Conservation (phyloP, 2,888 invertebrate genomes). For the Tipula helvola region DNA sequence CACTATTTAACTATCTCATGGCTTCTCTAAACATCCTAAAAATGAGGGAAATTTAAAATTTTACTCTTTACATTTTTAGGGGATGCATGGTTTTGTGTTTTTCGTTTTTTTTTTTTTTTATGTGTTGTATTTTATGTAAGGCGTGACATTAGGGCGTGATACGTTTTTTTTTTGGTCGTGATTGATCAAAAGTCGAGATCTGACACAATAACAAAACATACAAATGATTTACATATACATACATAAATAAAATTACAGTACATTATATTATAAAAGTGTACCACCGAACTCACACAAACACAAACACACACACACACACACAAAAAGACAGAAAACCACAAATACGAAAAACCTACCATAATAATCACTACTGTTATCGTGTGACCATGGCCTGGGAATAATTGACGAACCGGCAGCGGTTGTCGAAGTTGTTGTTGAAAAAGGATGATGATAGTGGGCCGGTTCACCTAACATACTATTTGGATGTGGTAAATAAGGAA, state of each 20-base stretch:
- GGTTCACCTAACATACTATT: conserved; percentile 23
- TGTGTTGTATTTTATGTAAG: background rate
- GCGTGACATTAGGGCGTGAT: background rate
- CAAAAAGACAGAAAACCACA: background rate
- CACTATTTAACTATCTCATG: background rate
- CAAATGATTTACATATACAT: background rate
- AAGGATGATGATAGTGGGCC: conserved; percentile 30
- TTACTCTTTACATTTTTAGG: background rate
- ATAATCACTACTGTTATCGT: conserved; percentile 31
- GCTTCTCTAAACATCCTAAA: background rate
- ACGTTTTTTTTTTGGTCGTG: background rate
- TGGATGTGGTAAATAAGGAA: conserved; percentile 26
- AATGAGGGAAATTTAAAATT: background rate
- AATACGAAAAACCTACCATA: conserved; percentile 27
- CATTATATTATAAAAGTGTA: no score
- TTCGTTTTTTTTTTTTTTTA: background rate
- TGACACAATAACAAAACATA: background rate
- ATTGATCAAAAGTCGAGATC: background rate
- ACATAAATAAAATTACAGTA: background rate
- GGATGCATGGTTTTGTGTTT: background rate
- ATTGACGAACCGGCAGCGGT: conserved; percentile 23
- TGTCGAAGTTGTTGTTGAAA: conserved; percentile 30
- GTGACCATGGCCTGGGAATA: conserved; percentile 18
- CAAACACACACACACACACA: background rate
- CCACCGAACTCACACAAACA: background rate